These are phyloP conservation scores for Drosophila pachea DNA, from an alignment of 1,140 invertebrate genomes.

Conservation along the genomic window DNA sequence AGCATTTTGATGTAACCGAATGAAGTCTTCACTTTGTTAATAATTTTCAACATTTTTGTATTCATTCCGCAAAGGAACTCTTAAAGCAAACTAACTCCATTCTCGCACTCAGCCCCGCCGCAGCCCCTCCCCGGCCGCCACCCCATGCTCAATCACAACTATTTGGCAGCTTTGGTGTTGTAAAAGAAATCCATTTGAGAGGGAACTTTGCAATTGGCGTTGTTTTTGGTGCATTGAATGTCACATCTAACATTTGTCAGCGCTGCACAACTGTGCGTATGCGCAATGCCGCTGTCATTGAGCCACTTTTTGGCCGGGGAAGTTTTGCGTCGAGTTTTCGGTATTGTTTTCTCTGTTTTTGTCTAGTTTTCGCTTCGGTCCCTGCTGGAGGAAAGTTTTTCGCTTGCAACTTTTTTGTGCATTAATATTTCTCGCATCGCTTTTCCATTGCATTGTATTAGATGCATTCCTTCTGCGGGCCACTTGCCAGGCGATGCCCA, in stretches of 20 bases:
- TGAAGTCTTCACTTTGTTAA: too few species aligned
- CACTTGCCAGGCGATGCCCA: slow-evolving; percentile 60
- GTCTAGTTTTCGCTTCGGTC: neutral
- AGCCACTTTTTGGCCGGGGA: slow-evolving; percentile 22
- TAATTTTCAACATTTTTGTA: too few species aligned
- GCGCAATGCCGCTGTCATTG: slow-evolving; percentile 29
- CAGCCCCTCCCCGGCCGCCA: too few species aligned
- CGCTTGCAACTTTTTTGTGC: slow-evolving; percentile 46
- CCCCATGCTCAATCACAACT: too few species aligned
- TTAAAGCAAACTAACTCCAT: too few species aligned
- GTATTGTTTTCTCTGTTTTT: slow-evolving; percentile 15
- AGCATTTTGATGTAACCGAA: too few species aligned
- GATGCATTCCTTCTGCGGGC: slow-evolving; percentile 44
- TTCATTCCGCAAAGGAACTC: too few species aligned
- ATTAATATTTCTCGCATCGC: slow-evolving; percentile 65
- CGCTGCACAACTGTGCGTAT: slow-evolving; percentile 29
- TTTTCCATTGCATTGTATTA: slow-evolving; percentile 41
- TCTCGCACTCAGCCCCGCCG: too few species aligned
- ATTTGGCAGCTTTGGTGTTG: too few species aligned
- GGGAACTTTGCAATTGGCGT: too few species aligned
- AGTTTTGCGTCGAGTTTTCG: slow-evolving; percentile 12
- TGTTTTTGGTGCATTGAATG: too few species aligned
- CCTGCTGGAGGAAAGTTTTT: slow-evolving; percentile 44
- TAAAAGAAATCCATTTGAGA: too few species aligned
- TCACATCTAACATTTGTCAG: neutral